These are phyloP conservation scores for Gobio occitaniae DNA, from an alignment of 2,797 vertebrate species.

Conservation along the genomic window DNA sequence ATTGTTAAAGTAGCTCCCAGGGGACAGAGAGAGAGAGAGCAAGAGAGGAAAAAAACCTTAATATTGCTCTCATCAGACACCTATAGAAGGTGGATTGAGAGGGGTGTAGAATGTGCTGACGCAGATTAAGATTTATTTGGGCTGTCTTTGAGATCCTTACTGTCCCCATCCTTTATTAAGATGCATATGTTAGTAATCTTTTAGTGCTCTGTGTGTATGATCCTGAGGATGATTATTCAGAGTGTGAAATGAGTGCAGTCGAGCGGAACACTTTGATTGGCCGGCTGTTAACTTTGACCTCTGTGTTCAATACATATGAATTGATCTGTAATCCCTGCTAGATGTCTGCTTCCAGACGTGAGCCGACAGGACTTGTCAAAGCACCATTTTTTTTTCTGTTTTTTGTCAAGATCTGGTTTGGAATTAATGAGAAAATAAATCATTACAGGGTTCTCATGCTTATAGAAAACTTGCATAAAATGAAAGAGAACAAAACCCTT, in stretches of 20 bases:
- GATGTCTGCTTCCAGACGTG: background rate
- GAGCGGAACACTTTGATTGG: constrained; percentile 55
- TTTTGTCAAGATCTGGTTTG: background rate
- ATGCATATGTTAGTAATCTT: background rate
- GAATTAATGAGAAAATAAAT: constrained; percentile 3
- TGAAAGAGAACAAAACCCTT: background rate
- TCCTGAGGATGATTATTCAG: constrained; percentile 54
- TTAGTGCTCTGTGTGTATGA: constrained; percentile 20
- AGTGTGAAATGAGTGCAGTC: constrained; percentile 55
- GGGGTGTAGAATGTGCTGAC: constrained; percentile 49
- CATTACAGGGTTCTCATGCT: background rate
- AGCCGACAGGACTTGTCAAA: background rate
- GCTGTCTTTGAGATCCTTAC: constrained; percentile 5
- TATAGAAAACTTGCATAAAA: background rate
- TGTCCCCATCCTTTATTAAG: background rate
- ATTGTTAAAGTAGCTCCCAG: constrained; percentile 58
- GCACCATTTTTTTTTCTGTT: background rate
- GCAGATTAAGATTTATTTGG: constrained; percentile 38
- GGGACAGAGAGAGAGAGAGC: constrained; percentile 22
- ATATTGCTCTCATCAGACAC: too few species aligned
- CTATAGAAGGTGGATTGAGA: background rate
- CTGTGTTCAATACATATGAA: constrained; percentile 50
- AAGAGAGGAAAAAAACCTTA: background rate
- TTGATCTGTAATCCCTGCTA: constrained; percentile 50
- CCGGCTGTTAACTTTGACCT: constrained; percentile 59